Evolutionary conservation across 2,797 vertebrate genomes (phyloP).

Genomic region (Sciurus vulgaris): DNA sequence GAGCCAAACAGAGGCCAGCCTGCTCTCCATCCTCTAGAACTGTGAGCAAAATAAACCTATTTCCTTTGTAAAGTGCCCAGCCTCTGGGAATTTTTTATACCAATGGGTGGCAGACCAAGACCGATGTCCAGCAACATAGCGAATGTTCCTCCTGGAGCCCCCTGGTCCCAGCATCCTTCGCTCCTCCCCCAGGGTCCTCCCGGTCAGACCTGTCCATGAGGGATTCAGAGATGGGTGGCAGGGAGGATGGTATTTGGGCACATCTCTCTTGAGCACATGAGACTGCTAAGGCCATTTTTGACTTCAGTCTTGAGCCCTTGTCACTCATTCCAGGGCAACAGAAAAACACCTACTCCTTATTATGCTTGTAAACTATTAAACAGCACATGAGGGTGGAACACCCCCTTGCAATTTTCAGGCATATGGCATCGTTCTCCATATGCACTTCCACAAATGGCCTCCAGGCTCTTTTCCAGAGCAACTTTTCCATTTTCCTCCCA

Average conservation of each 20-base stretch:
- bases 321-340: not conserved
- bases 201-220: not conserved
- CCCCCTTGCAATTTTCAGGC: not conserved
- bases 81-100: not conserved
- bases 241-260: not conserved
- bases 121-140: not conserved
- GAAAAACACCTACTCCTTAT: not conserved
- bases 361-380: not conserved
- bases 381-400: not conserved
- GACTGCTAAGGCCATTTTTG: not conserved
- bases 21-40: too few relatives aligned
- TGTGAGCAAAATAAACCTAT: not conserved
- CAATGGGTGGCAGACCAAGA: not conserved
- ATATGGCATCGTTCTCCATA: not conserved
- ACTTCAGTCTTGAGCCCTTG: not conserved
- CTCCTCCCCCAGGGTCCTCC: not conserved
- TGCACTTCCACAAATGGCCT: not conserved
- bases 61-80: not conserved
- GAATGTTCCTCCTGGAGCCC: not conserved
- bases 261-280: not conserved
- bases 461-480: not conserved
- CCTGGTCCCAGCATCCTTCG: not conserved
- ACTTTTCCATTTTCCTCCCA: not conserved
- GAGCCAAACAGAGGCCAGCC: not conserved
- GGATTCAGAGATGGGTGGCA: not conserved